A percentile compares a stretch with the other conserved stretches of the same genome.
Conservation (phyloP, 2,113 vertebrate species). For the Thalassoma bifasciatum region DNA sequence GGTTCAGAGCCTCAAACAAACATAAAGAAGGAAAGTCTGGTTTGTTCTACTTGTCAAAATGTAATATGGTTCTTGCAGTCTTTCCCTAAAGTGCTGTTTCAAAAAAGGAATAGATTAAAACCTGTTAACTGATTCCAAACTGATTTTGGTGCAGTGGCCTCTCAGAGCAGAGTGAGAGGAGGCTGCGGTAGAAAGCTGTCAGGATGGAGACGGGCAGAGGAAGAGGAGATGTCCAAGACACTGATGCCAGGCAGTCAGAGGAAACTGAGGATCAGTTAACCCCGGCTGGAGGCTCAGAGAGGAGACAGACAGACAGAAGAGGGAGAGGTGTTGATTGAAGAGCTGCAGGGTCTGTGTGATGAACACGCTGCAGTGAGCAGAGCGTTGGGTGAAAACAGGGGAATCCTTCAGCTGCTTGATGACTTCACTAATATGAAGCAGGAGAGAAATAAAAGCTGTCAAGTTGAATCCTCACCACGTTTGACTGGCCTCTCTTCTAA, state of each 20-base stretch:
- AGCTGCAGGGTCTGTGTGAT: conserved; percentile 13
- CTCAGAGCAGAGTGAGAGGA: conserved; percentile 1
- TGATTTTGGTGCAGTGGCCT: conserved; percentile 5
- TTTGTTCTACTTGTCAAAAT: conserved; percentile 6
- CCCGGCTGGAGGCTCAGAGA: conserved; percentile 39
- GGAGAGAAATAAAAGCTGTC: neutral
- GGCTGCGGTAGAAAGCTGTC: conserved; percentile 1
- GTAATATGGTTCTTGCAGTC: too few species aligned
- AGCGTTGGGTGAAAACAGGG: conserved; percentile 5
- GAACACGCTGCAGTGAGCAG: conserved; percentile 23
- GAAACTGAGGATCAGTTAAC: conserved; percentile 57
- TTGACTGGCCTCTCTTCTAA: too few species aligned
- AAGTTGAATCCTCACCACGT: too few species aligned
- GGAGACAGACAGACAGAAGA: conserved; percentile 24
- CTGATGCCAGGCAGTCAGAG: conserved; percentile 49
- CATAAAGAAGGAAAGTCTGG: neutral
- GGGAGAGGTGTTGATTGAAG: conserved; percentile 39
- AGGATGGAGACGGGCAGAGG: conserved; percentile 15
- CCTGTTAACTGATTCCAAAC: conserved; percentile 1
- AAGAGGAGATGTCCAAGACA: conserved; percentile 29
- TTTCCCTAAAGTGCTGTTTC: too few species aligned
- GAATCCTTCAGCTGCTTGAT: conserved; percentile 17
- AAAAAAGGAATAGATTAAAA: neutral
- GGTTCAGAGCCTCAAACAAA: conserved; percentile 15
- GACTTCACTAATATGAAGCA: conserved; percentile 9